Evolutionary conservation across 2,113 vertebrate species (phyloP).

Genomic region (Gavialis gangeticus): DNA sequence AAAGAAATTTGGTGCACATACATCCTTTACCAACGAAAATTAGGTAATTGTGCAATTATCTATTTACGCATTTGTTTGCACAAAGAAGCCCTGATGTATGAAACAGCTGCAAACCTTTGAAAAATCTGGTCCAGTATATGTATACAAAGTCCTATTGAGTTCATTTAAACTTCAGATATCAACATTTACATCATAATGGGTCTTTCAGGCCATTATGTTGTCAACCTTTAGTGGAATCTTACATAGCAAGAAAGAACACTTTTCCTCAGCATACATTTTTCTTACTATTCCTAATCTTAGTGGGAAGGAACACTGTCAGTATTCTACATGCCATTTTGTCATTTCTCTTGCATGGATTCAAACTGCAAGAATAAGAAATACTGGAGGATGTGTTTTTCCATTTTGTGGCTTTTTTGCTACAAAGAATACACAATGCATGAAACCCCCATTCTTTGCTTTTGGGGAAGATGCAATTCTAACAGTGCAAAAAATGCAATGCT

Average conservation of each 20-base stretch:
- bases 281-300: conserved; percentile 47
- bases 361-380: background rate
- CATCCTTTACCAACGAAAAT: background rate
- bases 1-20: background rate
- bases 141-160: conserved; percentile 1
- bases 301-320: conserved; percentile 43
- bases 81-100: background rate
- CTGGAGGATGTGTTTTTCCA: background rate
- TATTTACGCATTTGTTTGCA: background rate
- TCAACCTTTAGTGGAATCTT: background rate
- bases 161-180: conserved; percentile 13
- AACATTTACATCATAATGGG: conserved; percentile 66
- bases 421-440: background rate
- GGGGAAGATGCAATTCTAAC: background rate
- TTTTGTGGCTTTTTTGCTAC: too few species aligned
- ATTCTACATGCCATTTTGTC: background rate
- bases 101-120: conserved; percentile 9
- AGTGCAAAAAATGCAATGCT: background rate
- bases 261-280: conserved; percentile 57
- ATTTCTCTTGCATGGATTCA: conserved; percentile 16
- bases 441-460: background rate
- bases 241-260: conserved; percentile 44
- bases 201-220: conserved; percentile 45
- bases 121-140: conserved; percentile 20
- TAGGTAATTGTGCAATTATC: background rate